A percentile compares a stretch with the other conserved stretches of the same genome.
Evolutionary conservation across 2,888 invertebrate genomes (phyloP).

Genomic region (Embidobia sp.): DNA sequence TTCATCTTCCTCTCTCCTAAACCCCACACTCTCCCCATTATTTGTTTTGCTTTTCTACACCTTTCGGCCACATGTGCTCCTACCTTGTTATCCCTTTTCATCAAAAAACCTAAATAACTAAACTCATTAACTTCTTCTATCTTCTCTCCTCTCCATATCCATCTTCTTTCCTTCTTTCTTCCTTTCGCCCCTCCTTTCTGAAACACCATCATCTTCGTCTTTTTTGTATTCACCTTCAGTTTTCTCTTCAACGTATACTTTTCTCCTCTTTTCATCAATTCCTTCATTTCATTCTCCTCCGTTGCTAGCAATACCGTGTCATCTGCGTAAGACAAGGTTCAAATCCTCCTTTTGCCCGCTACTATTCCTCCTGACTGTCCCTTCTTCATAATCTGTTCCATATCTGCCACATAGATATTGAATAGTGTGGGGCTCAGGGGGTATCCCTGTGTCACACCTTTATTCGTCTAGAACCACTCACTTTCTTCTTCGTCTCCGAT

Average conservation of each 20-base stretch:
- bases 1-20: background rate
- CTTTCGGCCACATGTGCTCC: no score
- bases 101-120: background rate
- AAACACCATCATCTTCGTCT: slow-evolving; percentile 3
- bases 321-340: background rate
- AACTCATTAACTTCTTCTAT: background rate
- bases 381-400: background rate
- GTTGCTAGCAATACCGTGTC: background rate
- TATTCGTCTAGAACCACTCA: background rate
- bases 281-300: background rate
- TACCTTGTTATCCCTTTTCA: background rate
- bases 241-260: background rate
- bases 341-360: background rate
- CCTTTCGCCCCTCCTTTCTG: slow-evolving; percentile 4
- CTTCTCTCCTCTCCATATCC: background rate
- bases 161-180: background rate
- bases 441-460: slow-evolving; percentile 3
- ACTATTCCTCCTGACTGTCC: background rate
- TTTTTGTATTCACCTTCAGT: background rate
- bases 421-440: slow-evolving; percentile 2
- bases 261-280: background rate
- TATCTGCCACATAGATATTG: background rate
- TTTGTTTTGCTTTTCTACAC: background rate
- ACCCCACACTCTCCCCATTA: background rate
- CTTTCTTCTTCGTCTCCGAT: no score